Evolutionary conservation across 2,113 vertebrate species (phyloP), one percentile per base, ranked within the genome.

Genomic region (Aleadryas rufinucha): DNA sequence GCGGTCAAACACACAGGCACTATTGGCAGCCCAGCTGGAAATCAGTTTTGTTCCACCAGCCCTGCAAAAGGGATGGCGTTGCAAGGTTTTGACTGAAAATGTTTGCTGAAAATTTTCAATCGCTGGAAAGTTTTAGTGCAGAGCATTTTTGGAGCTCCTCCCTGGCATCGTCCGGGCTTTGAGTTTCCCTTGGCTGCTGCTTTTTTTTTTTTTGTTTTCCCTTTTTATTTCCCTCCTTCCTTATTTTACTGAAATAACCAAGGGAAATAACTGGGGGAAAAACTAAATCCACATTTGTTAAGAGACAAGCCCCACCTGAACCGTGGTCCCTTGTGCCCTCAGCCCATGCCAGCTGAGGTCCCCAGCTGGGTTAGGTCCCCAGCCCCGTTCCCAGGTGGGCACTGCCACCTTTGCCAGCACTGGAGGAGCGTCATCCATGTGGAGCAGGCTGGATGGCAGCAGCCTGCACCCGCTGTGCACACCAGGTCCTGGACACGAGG

Each of bases 41-140:
- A 75, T 13, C 11, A 28, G 72, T 50, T 92, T 31, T 84, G 53
- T 56, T 89, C 77, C 69, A 19, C 35, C 22, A 47, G 69, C 49
- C 61, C 52, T 21, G 60, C 15, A 28, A 56, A 81, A 81, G 15
- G 26, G 31, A 68, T 23, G 54, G 66, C 79, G 69, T 72, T 65
- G 87, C 85, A 53, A 33, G 0, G 0, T 35, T 92, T 81, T 33
- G 52, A 37, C 89, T 68, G 35, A 89, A 87, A 84, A 68, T 9
- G 21, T 92, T 95, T 84, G 69, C 80, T 2, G 76, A 97, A 75
- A 75, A 20, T 71, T 83, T 89, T 77, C 65, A n/a, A 53, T 71
- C n/a, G 5, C 84, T 94, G 94, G 95, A 96, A 95, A 96, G 28
- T 92, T 89, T 95, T 91, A 96, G 91, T 23, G 69, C 65, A 49